Percentiles rank a stretch among this genome's conserved stretches.
phyloP scores from a whole-genome alignment of 1,140 invertebrate species.

The Hylyphantes graminicola region DNA sequence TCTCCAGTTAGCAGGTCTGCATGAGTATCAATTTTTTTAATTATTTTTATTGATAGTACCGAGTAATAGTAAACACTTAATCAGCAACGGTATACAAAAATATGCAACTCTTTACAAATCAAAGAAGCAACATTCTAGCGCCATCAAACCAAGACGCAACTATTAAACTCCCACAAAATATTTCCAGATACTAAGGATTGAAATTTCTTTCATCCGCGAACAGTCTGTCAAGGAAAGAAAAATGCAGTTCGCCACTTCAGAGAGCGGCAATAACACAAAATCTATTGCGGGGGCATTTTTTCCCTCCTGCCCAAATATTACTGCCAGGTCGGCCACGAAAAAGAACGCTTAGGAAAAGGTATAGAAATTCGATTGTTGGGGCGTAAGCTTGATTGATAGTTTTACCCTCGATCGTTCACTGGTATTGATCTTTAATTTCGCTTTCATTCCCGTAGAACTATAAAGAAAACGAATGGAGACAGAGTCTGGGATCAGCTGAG shows the following conservation, averaged over 20 bases:
- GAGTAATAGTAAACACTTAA: no score
- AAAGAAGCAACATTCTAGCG: no score
- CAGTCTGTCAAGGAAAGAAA: conserved; percentile 16
- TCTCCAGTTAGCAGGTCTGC: no score
- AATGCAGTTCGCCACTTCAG: neutral
- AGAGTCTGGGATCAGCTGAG: neutral
- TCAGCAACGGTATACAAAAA: no score
- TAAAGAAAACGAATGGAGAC: conserved; percentile 24
- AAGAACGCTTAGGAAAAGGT: conserved; percentile 52
- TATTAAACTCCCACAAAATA: neutral
- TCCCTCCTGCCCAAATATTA: conserved; percentile 23
- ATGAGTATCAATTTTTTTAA: no score
- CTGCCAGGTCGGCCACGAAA: conserved; percentile 15
- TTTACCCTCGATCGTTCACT: conserved; percentile 41
- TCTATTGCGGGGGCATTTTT: conserved; percentile 13
- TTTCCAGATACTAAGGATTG: neutral
- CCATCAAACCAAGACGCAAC: no score
- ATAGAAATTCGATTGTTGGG: conserved; percentile 57
- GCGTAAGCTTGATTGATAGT: conserved; percentile 57
- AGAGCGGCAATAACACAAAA: conserved; percentile 14
- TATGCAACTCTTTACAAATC: no score
- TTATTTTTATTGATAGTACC: no score
- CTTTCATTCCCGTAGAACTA: conserved; percentile 31
- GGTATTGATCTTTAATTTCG: conserved; percentile 57
- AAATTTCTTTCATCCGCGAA: conserved; percentile 6